Base-by-base conservation (phyloP, 2,888 invertebrate genomes). In the Pterobdella sp. region DNA sequence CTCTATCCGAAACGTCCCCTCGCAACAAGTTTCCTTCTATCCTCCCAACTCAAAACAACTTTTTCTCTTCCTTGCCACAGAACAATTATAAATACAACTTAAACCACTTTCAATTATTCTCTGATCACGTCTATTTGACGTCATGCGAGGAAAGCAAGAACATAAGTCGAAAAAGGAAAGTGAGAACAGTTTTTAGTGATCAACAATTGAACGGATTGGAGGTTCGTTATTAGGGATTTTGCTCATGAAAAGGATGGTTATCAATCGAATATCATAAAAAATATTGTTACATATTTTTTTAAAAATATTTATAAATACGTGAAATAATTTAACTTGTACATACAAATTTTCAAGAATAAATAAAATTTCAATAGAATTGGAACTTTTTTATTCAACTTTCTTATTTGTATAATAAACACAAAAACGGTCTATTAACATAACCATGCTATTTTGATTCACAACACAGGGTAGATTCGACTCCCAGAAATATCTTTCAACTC, bases 121-220 rank as follows among this genome's bases (percentile, higher is more conserved):
- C 60, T 4, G 60, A 56, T 18, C 60, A 56, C 60, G 60, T 56
- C n/a, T 56, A 18, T 26, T 7, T 56, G 60, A 56, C 60, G 4
- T 56, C 60, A 4, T 4, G 60, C 60, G 60, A 56, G n/a, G n/a
- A 26, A 22, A 3, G 70, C 18, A 86, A 93, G 77, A 94, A 95
- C 81, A 94, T 94, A 81, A 95, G 95, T 84, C 88, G 97, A 0
- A 88, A 97, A 80, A 87, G 97, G 79, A 97, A 98, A 87, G 98
- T 97, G 0, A 86, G 98, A 76, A 98, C 97, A 0, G 98, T 90
- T 32, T 89, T 89, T 82, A 88, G 87, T 74, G 89, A 89, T 80
- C 87, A 87, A 76, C 88, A 88, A 79, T 82, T 88, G 60, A 87
- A 82, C 84, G 96, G 96, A 67, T 85, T 96, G 78, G 96, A 96